Percentiles rank a stretch among this genome's conserved stretches.
phyloP scores from a whole-genome alignment of 2,113 vertebrate genomes.

The Dicerorhinus sumatrensis region DNA sequence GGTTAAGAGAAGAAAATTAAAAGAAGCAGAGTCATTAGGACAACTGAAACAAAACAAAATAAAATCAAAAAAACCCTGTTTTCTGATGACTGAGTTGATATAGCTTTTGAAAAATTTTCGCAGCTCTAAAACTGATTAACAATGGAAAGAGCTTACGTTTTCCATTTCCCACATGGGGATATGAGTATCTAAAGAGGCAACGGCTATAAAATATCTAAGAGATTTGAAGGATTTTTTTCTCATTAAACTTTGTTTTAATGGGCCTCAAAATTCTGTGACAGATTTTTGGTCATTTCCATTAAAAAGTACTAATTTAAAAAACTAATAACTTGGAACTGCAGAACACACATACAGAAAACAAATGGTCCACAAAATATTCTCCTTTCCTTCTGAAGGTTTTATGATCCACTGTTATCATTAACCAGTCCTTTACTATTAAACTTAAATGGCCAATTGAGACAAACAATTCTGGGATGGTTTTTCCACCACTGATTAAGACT shows the following conservation, averaged over 20 bases:
- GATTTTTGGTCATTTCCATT: background rate
- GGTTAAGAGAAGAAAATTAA: background rate
- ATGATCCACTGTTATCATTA: background rate
- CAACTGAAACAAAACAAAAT: background rate
- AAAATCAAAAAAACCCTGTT: background rate
- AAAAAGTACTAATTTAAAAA: background rate
- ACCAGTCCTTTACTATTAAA: background rate
- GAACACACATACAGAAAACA: background rate
- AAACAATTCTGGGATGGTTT: background rate
- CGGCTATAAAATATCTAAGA: background rate
- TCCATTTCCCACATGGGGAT: background rate
- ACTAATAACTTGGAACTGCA: background rate
- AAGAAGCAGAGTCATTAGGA: background rate
- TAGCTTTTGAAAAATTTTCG: background rate
- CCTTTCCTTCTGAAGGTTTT: background rate
- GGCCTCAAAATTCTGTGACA: background rate
- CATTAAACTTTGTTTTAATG: constrained; percentile 17
- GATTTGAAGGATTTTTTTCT: background rate
- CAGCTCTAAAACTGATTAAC: background rate
- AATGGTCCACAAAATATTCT: background rate
- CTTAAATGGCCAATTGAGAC: background rate
- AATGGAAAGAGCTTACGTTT: background rate
- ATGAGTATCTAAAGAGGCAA: background rate
- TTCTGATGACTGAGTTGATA: background rate
- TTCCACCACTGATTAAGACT: background rate